Conservation (phyloP, 2,888 invertebrate species). For the Lasioglossum malachurum region DNA sequence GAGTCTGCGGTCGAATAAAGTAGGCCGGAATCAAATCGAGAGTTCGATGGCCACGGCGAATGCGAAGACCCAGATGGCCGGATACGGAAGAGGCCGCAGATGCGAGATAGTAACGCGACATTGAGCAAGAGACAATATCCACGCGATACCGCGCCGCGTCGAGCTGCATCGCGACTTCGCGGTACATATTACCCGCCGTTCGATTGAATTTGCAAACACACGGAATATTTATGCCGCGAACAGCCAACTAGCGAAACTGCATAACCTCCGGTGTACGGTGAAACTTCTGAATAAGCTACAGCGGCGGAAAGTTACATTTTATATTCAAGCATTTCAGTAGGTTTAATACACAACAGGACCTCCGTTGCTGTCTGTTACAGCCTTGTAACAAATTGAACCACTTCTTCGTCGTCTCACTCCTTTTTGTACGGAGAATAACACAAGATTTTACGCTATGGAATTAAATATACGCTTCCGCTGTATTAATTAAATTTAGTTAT, state of each 20-base stretch:
- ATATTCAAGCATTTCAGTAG: not conserved
- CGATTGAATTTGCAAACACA: constrained; percentile 80
- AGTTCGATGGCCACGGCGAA: constrained; percentile 40
- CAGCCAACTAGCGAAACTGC: not conserved
- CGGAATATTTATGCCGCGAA: constrained; percentile 63
- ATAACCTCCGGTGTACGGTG: not conserved
- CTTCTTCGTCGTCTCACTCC: not conserved
- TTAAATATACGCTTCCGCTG: not conserved
- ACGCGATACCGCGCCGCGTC: constrained; percentile 2
- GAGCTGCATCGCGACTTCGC: constrained; percentile 55
- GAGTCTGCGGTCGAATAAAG: constrained; percentile 48
- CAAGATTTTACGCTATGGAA: not conserved
- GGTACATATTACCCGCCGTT: constrained; percentile 76
- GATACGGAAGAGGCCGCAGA: constrained; percentile 53
- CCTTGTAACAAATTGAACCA: not conserved
- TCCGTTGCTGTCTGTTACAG: not conserved
- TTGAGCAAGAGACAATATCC: constrained; percentile 70
- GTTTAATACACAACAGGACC: not conserved
- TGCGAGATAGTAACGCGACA: constrained; percentile 51
- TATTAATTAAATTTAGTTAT: not conserved
- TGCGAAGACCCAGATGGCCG: constrained; percentile 56
- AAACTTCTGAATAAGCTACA: not conserved
- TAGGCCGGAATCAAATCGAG: constrained; percentile 44
- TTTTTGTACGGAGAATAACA: too few relatives aligned
- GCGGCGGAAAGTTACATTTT: not conserved